A percentile compares a stretch with the other conserved stretches of the same genome.
Evolutionary conservation across 2,797 vertebrate species (phyloP).

Genomic region (Sorex maritimensis): DNA sequence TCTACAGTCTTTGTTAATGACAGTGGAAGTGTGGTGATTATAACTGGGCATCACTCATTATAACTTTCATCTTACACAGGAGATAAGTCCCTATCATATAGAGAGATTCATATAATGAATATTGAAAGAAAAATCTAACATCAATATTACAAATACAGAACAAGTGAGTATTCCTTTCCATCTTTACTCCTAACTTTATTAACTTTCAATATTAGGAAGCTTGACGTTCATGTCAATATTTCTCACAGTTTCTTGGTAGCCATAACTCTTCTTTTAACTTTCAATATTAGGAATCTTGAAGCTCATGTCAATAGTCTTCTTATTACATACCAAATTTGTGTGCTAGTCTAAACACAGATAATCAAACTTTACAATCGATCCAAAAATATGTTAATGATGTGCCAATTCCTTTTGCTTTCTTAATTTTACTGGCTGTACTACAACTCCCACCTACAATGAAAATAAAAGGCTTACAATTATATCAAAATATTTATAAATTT

Average conservation of each 20-base stretch:
- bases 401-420: neutral
- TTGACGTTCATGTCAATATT: neutral
- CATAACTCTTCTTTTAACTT: neutral
- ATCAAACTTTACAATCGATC: neutral
- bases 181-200: neutral
- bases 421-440: neutral
- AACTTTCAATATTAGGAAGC: neutral
- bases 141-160: neutral
- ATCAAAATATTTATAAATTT: neutral
- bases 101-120: neutral
- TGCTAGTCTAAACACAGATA: neutral
- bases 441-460: neutral
- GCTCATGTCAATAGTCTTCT: neutral
- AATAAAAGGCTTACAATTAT: conserved; percentile 4
- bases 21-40: neutral
- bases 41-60: neutral
- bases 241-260: neutral
- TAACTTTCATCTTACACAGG: neutral
- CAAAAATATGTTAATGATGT: neutral
- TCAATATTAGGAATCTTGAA: neutral
- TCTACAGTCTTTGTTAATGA: neutral
- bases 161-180: neutral
- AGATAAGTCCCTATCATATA: neutral
- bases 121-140: neutral
- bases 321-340: neutral